Evolutionary conservation across 2,797 vertebrate species (phyloP).

Genomic region (Merluccius polli): DNA sequence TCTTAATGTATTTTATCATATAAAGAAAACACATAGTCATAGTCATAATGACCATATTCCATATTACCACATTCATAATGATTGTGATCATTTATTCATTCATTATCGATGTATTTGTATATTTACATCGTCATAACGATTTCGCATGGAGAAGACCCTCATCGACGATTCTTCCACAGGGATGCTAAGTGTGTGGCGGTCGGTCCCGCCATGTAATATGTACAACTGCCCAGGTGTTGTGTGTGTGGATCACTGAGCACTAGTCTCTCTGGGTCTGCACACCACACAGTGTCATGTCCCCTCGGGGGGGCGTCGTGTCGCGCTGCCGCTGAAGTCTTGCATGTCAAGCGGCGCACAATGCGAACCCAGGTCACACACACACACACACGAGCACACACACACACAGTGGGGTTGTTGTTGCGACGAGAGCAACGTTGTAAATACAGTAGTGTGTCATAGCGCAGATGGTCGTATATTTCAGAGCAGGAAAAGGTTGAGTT

Average conservation of each 20-base stretch:
- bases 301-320: constrained; percentile 22
- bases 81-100: neutral
- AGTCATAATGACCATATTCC: neutral
- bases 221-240: constrained; percentile 60
- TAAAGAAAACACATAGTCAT: neutral
- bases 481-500: neutral
- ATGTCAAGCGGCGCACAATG: constrained; percentile 37
- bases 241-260: constrained; percentile 53
- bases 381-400: too few species aligned
- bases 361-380: constrained; percentile 5
- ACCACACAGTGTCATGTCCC: constrained; percentile 31
- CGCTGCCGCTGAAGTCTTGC: constrained; percentile 23
- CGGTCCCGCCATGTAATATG: constrained; percentile 35
- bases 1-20: neutral
- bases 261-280: constrained; percentile 32
- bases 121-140: neutral
- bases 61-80: neutral
- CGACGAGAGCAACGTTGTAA: neutral
- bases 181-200: neutral
- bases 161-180: neutral
- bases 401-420: too few species aligned
- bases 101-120: neutral
- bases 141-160: neutral
- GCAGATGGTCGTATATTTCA: neutral
- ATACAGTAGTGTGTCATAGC: neutral